Evolutionary conservation across 2,113 vertebrate species (phyloP), one percentile per base, ranked within the genome.

Genomic region (Gymnarchus niloticus): DNA sequence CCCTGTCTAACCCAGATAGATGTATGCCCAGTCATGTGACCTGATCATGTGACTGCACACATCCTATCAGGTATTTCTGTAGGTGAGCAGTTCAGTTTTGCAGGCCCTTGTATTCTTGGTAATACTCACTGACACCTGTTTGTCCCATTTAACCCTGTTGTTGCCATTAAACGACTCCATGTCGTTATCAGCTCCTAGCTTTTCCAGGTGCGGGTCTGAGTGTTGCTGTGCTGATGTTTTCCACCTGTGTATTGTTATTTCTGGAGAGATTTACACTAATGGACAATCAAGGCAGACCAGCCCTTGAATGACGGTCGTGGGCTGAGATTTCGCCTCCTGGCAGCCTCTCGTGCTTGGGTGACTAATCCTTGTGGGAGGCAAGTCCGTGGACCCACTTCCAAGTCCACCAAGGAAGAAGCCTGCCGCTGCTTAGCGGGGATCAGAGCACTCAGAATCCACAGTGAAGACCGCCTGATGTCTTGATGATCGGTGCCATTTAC

Each of bases 321-420:
- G 84, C 51, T 1, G 8, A 73, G 84, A 25, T 33, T 84, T 44
- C 10, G 12, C 57, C 6, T 25, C 19, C 57, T 44, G 28, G 83
- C 51, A 25, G 49, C 5, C 37, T 25, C 84, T 77, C 19, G 6
- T 54, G 3, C 25, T 21, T 6, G 10, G 7, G 48, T 73, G 59
- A 85, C 84, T 85, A 85, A 85, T 76, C 84, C 10, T 28, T 52
- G 65, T 54, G 69, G 84, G 61, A 85, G 65, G 49, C 33, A 3
- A 17, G 5, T 21, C 65, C 33, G 41, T 25, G 17, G 82, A 12
- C 52, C 41, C 25, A 48, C 2, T 48, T 37, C 46, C 6, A 59
- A 21, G 44, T 69, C 41, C 41, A 8, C 83, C 57, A 33, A 76
- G 48, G 28, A 52, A 52, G 10, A 54, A 73, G 48, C 59, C 59